Conservation (phyloP, 2,113 vertebrate species). For the Myotis davidii region DNA sequence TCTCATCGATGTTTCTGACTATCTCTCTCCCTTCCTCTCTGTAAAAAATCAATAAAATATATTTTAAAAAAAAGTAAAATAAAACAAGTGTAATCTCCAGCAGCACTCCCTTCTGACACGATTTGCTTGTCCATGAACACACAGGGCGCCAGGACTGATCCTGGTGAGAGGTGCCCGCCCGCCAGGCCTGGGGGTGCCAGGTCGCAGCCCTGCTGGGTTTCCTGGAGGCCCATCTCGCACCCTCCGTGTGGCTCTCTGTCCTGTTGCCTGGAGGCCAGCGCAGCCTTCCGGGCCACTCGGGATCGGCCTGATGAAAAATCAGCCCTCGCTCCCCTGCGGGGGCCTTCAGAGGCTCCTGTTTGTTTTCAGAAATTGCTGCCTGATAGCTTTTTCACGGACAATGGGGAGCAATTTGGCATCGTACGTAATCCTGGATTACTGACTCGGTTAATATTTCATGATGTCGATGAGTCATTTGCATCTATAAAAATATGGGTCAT, state of each 20-base stretch:
- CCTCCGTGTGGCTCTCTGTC: neutral
- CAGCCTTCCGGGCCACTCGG: neutral
- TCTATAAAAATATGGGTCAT: slow-evolving; percentile 81
- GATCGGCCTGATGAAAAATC: neutral
- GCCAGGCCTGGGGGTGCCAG: neutral
- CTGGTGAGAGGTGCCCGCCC: neutral
- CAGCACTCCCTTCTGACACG: neutral
- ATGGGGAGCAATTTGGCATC: slow-evolving; percentile 63
- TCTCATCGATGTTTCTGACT: no score
- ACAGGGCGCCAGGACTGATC: neutral
- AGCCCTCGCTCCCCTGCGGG: neutral
- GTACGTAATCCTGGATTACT: slow-evolving; percentile 68
- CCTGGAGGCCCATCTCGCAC: neutral
- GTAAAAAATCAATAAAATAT: no score
- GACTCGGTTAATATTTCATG: slow-evolving; percentile 84
- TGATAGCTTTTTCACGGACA: neutral
- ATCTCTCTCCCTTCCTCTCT: no score
- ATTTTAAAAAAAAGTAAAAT: neutral
- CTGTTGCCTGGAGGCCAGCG: neutral
- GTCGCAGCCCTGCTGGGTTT: neutral
- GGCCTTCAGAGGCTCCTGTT: neutral
- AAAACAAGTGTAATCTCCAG: neutral
- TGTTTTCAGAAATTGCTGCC: slow-evolving; percentile 8
- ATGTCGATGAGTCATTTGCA: slow-evolving; percentile 75
- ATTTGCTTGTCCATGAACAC: neutral